phyloP scores from a whole-genome alignment of 2,113 vertebrate species.

The Stercorarius parasiticus region DNA sequence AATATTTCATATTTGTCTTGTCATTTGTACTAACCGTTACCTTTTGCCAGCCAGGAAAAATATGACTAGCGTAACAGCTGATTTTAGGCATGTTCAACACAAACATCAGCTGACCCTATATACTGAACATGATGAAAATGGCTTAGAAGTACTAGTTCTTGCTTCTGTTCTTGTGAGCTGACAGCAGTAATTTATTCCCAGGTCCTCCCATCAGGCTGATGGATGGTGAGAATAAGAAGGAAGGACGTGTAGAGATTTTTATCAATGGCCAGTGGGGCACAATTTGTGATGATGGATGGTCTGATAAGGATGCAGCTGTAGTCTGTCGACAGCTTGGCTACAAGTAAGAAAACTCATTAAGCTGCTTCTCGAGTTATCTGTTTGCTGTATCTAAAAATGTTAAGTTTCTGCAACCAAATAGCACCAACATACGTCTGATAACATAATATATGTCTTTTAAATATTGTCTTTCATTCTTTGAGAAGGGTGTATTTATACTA shows the following conservation, averaged over 20 bases:
- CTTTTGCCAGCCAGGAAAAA: not conserved
- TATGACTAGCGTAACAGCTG: not conserved
- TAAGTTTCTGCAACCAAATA: not conserved
- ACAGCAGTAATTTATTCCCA: conserved; percentile 64
- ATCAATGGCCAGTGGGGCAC: conserved; percentile 93
- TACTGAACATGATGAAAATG: not conserved
- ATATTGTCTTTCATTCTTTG: not conserved
- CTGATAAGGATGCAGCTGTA: conserved; percentile 89
- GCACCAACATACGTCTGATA: not conserved
- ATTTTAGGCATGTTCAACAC: not conserved
- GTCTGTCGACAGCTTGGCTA: conserved; percentile 93
- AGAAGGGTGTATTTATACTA: not conserved
- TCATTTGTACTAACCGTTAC: not conserved
- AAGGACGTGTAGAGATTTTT: conserved; percentile 94
- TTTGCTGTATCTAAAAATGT: not conserved
- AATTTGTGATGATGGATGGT: conserved; percentile 97
- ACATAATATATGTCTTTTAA: not conserved
- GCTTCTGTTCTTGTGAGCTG: not conserved
- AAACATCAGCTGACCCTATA: not conserved
- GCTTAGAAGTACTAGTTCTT: not conserved
- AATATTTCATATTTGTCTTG: not conserved
- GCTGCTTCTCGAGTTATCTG: not conserved
- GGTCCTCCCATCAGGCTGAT: conserved; percentile 89
- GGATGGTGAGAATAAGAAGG: conserved; percentile 91
- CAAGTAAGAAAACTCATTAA: conserved; percentile 79